Percentiles rank a stretch among this genome's conserved stretches.
Conservation (phyloP, 1,140 invertebrate genomes). For the Aradophagus sp. region DNA sequence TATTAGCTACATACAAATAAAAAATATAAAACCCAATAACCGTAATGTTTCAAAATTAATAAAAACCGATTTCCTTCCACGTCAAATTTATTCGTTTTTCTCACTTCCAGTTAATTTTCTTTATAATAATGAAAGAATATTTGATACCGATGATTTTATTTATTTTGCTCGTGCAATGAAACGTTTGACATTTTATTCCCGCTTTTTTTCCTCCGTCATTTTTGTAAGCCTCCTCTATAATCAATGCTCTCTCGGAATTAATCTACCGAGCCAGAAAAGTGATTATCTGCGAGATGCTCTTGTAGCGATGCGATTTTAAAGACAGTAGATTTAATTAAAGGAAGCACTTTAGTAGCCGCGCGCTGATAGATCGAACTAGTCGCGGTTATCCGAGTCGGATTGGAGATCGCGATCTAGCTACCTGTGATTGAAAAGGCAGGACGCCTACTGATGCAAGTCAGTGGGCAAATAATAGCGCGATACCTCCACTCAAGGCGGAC, state of each 20-base stretch:
- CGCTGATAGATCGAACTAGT: conserved; percentile 50
- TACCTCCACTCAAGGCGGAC: conserved; percentile 17
- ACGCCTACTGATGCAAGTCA: conserved; percentile 39
- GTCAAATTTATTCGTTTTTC: too few relatives aligned
- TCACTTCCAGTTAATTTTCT: too few relatives aligned
- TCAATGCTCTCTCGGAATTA: conserved; percentile 18
- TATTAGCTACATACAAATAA: too few relatives aligned
- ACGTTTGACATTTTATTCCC: too few relatives aligned
- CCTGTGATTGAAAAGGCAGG: conserved; percentile 47
- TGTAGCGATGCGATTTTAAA: conserved; percentile 44
- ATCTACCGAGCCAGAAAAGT: conserved; percentile 23
- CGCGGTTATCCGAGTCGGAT: conserved; percentile 28
- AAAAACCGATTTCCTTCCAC: too few relatives aligned
- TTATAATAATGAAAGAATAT: too few relatives aligned
- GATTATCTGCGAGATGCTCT: conserved; percentile 22
- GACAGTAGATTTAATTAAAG: conserved; percentile 53
- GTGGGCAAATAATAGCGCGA: conserved; percentile 43
- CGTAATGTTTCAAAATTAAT: too few relatives aligned
- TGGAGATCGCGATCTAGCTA: conserved; percentile 42
- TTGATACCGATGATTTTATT: too few relatives aligned
- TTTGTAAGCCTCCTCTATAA: conserved; percentile 18
- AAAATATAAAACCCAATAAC: too few relatives aligned
- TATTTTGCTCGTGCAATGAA: too few relatives aligned
- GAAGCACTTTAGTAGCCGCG: conserved; percentile 49
- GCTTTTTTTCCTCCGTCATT: too few relatives aligned